Evolutionary conservation across 1,140 invertebrate species (phyloP).

Genomic region (Pteromalus puparum): DNA sequence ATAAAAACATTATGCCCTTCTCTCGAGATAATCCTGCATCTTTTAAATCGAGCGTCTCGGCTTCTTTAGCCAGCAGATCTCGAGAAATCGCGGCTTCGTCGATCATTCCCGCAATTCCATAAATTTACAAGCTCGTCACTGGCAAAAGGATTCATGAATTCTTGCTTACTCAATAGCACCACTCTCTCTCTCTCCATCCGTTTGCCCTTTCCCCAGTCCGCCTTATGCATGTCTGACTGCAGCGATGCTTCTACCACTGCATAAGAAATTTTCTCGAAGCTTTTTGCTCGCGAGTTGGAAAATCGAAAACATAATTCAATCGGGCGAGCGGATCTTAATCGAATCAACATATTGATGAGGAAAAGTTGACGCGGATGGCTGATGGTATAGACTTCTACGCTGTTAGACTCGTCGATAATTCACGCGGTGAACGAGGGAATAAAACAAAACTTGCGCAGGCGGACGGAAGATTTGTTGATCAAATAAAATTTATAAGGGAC

Average conservation of each 20-base stretch:
- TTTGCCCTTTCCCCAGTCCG: background rate
- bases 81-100: background rate
- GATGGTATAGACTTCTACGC: background rate
- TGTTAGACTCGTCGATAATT: background rate
- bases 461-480: too few species aligned
- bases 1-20: background rate
- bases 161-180: slow-evolving; percentile 1
- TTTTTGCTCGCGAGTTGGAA: background rate
- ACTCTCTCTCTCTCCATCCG: background rate
- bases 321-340: background rate
- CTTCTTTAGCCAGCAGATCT: background rate
- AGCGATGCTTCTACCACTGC: background rate
- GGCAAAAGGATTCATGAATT: slow-evolving; percentile 18
- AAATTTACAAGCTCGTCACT: background rate
- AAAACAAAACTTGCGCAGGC: background rate
- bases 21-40: background rate
- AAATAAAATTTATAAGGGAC: too few species aligned
- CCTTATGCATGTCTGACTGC: slow-evolving; percentile 27
- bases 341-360: slow-evolving; percentile 15
- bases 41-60: background rate
- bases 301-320: slow-evolving; percentile 40
- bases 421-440: background rate
- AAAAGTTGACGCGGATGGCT: background rate
- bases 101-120: background rate
- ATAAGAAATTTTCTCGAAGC: slow-evolving; percentile 24